phyloP scores from a whole-genome alignment of 2,888 invertebrate species.

The Agriopis leucophaearia region DNA sequence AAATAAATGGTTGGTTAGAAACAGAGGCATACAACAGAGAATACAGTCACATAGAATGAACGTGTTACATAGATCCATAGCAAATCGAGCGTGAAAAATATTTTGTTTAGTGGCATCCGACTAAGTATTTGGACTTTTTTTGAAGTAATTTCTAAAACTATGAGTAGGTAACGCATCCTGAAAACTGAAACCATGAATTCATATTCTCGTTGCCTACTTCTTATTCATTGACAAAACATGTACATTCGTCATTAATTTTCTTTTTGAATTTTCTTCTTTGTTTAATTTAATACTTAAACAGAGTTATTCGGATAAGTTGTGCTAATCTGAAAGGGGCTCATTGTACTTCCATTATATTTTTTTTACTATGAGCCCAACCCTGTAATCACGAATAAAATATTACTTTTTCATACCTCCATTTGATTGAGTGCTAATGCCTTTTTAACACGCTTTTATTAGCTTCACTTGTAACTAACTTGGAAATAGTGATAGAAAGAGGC shows the following conservation, averaged over 20 bases:
- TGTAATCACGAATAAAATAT: background rate
- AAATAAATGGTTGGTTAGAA: conserved; percentile 10
- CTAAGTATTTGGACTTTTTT: conserved; percentile 8
- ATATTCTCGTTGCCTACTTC: background rate
- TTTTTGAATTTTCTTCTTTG: background rate
- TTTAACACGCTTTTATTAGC: no score
- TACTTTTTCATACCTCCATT: background rate
- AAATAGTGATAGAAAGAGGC: no score
- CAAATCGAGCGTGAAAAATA: conserved; percentile 3
- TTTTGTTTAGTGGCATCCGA: conserved; percentile 1
- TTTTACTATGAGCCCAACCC: background rate
- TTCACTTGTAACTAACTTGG: no score
- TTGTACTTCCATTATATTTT: background rate
- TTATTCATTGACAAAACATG: background rate
- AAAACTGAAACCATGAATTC: background rate
- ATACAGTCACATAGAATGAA: background rate
- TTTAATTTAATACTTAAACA: background rate
- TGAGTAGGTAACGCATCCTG: conserved; percentile 7
- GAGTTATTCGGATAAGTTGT: background rate
- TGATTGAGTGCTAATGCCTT: background rate
- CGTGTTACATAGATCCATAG: background rate
- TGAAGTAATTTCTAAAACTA: conserved; percentile 1
- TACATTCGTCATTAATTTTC: background rate
- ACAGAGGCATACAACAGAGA: background rate
- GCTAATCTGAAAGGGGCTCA: background rate